Percentiles rank a stretch among this genome's conserved stretches.
Evolutionary conservation across 2,113 vertebrate species (phyloP).

Genomic region (Melospiza georgiana): DNA sequence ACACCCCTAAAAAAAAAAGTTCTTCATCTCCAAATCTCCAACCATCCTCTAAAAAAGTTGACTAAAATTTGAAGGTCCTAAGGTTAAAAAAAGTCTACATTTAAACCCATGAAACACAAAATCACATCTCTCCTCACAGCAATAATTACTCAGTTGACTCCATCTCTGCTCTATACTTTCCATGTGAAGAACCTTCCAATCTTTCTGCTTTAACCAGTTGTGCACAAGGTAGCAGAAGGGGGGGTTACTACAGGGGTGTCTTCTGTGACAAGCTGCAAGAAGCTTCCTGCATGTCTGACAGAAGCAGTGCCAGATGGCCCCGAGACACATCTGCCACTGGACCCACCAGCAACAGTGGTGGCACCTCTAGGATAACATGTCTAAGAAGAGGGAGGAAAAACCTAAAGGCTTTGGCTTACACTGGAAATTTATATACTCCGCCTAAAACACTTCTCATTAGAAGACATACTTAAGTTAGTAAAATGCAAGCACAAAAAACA

Average conservation of each 20-base stretch:
- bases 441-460: not conserved
- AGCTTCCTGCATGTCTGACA: not conserved
- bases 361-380: fast-evolving
- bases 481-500: not conserved
- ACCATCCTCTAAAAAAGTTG: not conserved
- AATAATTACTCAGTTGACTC: not conserved
- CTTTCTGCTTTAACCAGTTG: not conserved
- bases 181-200: not conserved
- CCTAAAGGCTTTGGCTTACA: not conserved
- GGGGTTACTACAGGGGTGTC: too few species aligned
- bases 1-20: not conserved
- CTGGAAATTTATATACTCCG: not conserved
- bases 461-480: not conserved
- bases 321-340: fast-evolving
- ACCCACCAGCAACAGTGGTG: fast-evolving
- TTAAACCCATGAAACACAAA: not conserved
- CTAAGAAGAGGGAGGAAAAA: not conserved
- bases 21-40: not conserved
- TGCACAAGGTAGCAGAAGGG: too few species aligned
- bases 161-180: not conserved
- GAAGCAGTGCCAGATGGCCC: not conserved
- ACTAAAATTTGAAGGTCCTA: not conserved
- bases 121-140: not conserved
- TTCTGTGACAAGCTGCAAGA: not conserved
- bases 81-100: not conserved